Percentiles rank a stretch among this genome's conserved stretches.
phyloP scores from a whole-genome alignment of 2,113 vertebrate genomes.

The Genyomyrus donnyi region DNA sequence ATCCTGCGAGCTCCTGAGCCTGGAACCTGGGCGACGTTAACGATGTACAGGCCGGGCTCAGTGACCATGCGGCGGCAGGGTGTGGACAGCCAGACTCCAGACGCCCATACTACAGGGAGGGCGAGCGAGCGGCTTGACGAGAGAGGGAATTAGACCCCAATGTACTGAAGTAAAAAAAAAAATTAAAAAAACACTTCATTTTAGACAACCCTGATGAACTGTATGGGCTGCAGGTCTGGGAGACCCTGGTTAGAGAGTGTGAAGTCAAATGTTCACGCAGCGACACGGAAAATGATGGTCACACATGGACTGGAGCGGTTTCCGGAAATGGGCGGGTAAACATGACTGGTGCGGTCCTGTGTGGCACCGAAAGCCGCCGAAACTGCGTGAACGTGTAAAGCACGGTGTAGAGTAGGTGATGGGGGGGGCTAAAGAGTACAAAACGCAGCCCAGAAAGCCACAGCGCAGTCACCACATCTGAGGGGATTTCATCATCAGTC shows the following conservation, averaged over 20 bases:
- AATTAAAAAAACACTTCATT: slow-evolving; percentile 58
- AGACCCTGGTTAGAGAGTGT: not conserved
- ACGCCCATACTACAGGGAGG: not conserved
- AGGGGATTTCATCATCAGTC: slow-evolving; percentile 22
- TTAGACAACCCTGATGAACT: slow-evolving; percentile 23
- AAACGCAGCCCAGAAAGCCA: not conserved
- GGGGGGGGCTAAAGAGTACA: not conserved
- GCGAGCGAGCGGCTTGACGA: not conserved
- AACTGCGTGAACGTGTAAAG: not conserved
- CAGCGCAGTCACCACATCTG: not conserved
- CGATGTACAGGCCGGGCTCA: not conserved
- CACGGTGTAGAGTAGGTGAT: not conserved
- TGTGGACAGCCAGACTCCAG: not conserved
- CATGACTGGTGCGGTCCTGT: not conserved
- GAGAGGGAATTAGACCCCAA: not conserved
- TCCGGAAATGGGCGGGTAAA: not conserved
- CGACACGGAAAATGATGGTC: not conserved
- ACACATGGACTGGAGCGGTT: not conserved
- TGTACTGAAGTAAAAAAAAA: not conserved
- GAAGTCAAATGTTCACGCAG: not conserved
- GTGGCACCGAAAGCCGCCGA: not conserved
- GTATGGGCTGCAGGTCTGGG: not conserved
- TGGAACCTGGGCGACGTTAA: not conserved
- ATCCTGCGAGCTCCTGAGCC: not conserved
- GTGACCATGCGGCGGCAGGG: no score